Evolutionary conservation across 2,113 vertebrate species (phyloP).

Genomic region (Pristiophorus japonicus): DNA sequence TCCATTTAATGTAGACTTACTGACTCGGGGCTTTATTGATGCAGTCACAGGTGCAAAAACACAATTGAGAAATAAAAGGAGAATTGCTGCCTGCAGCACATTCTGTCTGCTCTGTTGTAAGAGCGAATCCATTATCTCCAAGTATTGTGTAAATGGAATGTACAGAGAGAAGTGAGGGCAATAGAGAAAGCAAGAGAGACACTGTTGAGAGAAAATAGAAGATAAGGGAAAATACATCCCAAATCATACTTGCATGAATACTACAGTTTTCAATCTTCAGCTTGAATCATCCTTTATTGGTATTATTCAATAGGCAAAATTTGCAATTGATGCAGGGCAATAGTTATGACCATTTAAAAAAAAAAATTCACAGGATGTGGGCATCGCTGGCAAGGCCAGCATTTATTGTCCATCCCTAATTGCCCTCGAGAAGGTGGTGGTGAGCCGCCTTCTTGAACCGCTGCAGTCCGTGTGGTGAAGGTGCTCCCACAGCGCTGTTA

Average conservation of each 20-base stretch:
- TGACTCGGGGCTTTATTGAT: too few species aligned
- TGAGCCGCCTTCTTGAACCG: too few species aligned
- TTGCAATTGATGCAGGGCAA: neutral
- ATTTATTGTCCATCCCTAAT: too few species aligned
- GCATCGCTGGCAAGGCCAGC: too few species aligned
- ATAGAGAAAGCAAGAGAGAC: neutral
- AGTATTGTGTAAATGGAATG: neutral
- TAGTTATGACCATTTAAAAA: too few species aligned
- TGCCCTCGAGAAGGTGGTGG: too few species aligned
- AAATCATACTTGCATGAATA: neutral
- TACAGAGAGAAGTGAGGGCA: neutral
- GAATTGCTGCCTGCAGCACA: neutral
- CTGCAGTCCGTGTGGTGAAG: too few species aligned
- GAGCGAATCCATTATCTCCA: neutral
- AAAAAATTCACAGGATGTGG: too few species aligned
- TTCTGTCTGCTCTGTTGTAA: neutral
- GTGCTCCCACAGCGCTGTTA: too few species aligned
- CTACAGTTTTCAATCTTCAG: neutral
- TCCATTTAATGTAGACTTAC: neutral
- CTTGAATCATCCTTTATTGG: neutral
- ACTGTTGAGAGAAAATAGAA: neutral
- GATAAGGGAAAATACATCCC: neutral
- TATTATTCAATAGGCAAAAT: neutral
- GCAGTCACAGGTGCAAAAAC: neutral
- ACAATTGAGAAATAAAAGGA: neutral